A percentile compares a stretch with the other conserved stretches of the same genome.
Evolutionary conservation across 2,888 invertebrate genomes (phyloP).

Genomic region (Oasisia sp.): DNA sequence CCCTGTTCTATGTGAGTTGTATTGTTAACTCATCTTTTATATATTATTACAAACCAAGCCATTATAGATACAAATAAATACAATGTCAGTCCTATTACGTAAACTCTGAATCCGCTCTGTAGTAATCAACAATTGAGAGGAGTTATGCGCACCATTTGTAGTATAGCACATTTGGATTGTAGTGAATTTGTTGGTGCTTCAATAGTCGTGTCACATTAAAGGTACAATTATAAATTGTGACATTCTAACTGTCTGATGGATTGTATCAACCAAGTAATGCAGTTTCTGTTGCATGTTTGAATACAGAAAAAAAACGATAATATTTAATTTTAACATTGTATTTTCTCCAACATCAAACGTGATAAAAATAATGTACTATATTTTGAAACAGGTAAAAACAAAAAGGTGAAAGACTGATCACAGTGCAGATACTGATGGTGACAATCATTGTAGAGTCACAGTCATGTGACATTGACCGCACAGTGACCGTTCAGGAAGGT

Average conservation of each 20-base stretch:
- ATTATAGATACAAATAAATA: background rate
- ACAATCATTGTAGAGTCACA: conserved; percentile 21
- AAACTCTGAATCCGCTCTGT: background rate
- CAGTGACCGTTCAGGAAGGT: conserved; percentile 24
- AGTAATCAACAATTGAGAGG: background rate
- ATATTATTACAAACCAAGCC: background rate
- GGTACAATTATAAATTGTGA: background rate
- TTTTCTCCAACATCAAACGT: background rate
- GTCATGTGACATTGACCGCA: conserved; percentile 24
- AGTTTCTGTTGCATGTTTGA: background rate
- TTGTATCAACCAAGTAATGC: background rate
- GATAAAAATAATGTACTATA: background rate
- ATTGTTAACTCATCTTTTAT: no score
- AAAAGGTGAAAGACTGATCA: background rate
- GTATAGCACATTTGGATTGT: no score
- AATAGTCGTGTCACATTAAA: no score
- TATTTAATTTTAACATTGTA: background rate
- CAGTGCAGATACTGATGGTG: background rate
- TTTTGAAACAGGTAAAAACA: background rate
- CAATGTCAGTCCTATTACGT: background rate
- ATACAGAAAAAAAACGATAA: background rate
- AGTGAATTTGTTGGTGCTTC: no score
- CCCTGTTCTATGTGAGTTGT: no score
- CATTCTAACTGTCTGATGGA: background rate
- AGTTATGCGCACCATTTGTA: no score